phyloP scores from a whole-genome alignment of 2,888 invertebrate species.

The Dyspetes luteomarginatus region DNA sequence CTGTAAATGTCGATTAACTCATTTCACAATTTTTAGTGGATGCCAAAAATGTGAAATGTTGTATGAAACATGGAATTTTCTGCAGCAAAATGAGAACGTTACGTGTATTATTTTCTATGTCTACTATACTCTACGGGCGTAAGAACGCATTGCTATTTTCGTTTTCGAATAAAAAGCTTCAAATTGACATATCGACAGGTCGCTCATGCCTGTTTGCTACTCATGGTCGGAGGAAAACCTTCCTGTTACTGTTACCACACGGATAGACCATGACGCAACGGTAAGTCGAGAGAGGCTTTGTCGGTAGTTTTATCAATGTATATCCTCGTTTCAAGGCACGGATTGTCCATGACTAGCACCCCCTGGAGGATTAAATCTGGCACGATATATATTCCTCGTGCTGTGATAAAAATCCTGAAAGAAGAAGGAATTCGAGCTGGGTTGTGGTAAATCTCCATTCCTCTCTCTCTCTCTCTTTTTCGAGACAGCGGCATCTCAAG shows the following conservation, averaged over 20 bases:
- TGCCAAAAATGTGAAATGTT: not conserved
- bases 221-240: conserved; percentile 32
- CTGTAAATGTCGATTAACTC: no score
- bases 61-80: no score
- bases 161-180: conserved; percentile 40
- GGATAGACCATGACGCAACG: conserved; percentile 7
- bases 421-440: conserved; percentile 47
- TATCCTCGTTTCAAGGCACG: conserved; percentile 25
- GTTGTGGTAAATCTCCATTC: conserved; percentile 20
- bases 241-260: conserved; percentile 21
- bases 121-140: conserved; percentile 16
- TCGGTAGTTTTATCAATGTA: conserved; percentile 53
- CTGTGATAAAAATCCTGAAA: conserved; percentile 53
- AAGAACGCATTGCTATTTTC: conserved; percentile 38
- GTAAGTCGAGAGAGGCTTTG: conserved; percentile 49
- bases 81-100: not conserved
- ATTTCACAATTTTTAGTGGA: not conserved
- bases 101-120: conserved; percentile 16
- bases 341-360: conserved; percentile 50
- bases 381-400: conserved; percentile 60
- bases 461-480: conserved; percentile 30
- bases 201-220: conserved; percentile 52
- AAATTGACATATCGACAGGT: conserved; percentile 62
- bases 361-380: conserved; percentile 62
- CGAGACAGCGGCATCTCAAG: conserved; percentile 32